Percentiles rank a stretch among this genome's conserved stretches.
phyloP scores from a whole-genome alignment of 2,113 vertebrate species.

The Thryonomys swinderianus region DNA sequence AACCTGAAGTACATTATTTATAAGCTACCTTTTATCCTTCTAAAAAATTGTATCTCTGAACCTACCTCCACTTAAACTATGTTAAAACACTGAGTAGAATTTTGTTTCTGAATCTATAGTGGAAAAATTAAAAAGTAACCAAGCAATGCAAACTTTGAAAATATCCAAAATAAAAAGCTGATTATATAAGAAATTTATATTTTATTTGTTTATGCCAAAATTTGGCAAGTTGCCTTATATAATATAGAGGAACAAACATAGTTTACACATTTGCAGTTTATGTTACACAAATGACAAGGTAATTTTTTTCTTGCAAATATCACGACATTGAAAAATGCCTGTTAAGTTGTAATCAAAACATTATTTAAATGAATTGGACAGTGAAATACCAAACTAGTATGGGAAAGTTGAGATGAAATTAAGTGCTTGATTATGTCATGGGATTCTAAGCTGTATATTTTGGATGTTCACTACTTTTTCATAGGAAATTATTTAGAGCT shows the following conservation, averaged over 20 bases:
- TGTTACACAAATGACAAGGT: constrained; percentile 55
- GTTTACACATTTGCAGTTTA: constrained; percentile 55
- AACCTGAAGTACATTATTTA: neutral
- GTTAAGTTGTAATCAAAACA: constrained; percentile 70
- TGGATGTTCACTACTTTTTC: constrained; percentile 26
- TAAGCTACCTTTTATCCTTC: neutral
- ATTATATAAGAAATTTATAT: constrained; percentile 23
- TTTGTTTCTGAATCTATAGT: constrained; percentile 46
- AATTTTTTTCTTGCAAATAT: constrained; percentile 62
- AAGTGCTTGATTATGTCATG: constrained; percentile 42
- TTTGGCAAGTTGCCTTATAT: neutral
- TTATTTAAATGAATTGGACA: constrained; percentile 49
- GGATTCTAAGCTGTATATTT: constrained; percentile 18
- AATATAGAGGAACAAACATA: constrained; percentile 49
- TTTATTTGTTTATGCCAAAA: constrained; percentile 60
- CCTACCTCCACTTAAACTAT: constrained; percentile 22
- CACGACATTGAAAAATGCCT: constrained; percentile 77
- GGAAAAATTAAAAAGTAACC: constrained; percentile 24
- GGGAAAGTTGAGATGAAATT: constrained; percentile 25
- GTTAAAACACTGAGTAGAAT: neutral
- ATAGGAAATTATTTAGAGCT: neutral
- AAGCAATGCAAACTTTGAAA: neutral
- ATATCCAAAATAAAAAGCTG: constrained; percentile 28
- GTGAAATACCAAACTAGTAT: constrained; percentile 48
- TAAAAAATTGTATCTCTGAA: constrained; percentile 57